Evolutionary conservation across 2,797 vertebrate genomes (phyloP).

Genomic region (Dendrocincla tyrannina): DNA sequence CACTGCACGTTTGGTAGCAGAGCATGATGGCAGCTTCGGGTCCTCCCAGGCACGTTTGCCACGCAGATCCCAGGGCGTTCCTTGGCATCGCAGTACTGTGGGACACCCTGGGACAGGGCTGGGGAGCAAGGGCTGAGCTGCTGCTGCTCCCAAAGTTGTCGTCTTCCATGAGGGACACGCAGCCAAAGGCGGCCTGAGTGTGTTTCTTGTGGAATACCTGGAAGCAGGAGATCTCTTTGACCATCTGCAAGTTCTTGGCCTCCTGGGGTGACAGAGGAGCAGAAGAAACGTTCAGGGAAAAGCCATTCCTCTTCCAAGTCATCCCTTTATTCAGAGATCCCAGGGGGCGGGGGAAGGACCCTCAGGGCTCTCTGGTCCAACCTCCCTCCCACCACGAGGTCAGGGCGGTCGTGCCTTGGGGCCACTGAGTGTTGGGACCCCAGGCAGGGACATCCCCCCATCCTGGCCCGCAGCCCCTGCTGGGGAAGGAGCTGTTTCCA

Average conservation of each 20-base stretch:
- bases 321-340: background rate
- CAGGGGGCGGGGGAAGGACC: background rate
- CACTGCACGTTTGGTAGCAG: background rate
- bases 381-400: background rate
- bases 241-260: background rate
- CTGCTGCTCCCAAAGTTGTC: background rate
- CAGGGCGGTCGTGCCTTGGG: background rate
- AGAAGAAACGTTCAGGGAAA: background rate
- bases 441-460: background rate
- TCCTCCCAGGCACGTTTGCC: background rate
- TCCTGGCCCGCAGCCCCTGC: background rate
- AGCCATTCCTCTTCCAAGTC: background rate
- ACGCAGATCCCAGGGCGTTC: rapidly evolving
- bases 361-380: background rate
- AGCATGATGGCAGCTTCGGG: background rate
- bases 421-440: background rate
- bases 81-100: background rate
- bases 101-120: background rate
- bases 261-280: background rate
- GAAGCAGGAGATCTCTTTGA: background rate
- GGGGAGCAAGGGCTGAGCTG: background rate
- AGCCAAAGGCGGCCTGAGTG: background rate
- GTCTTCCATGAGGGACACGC: background rate
- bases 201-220: background rate
- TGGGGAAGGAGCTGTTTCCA: background rate